A percentile compares a stretch with the other conserved stretches of the same genome.
Evolutionary conservation across 1,140 invertebrate species (phyloP).

Genomic region (Diabrotica virgifera): DNA sequence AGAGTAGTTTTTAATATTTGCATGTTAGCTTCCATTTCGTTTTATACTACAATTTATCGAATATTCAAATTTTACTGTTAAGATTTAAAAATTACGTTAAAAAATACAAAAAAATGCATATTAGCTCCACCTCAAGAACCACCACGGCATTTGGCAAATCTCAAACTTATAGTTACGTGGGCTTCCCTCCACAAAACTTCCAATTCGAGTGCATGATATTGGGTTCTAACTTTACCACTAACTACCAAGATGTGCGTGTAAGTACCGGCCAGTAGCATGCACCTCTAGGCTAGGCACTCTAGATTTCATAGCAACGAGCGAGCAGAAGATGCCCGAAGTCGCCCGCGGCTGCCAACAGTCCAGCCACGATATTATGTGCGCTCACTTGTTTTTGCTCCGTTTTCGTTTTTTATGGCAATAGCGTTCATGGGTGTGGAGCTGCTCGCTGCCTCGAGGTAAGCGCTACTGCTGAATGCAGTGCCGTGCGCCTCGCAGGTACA

Average conservation of each 20-base stretch:
- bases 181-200: no score
- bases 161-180: no score
- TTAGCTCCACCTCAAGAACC: no score
- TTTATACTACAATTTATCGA: no score
- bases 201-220: no score
- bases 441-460: not conserved
- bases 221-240: not conserved
- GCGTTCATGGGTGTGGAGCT: conserved; percentile 17
- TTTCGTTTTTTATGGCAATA: conserved; percentile 14
- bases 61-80: no score
- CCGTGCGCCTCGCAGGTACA: no score
- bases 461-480: not conserved
- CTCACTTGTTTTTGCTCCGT: conserved; percentile 20
- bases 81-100: no score
- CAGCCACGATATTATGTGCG: conserved; percentile 7
- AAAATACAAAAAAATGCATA: no score
- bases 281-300: conserved; percentile 17
- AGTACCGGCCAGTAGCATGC: conserved; percentile 20
- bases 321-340: conserved; percentile 16
- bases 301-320: conserved; percentile 14
- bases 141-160: no score
- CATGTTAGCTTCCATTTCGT: no score
- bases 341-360: conserved; percentile 4
- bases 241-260: conserved; percentile 18
- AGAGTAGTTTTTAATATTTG: no score